Evolutionary conservation across 2,888 invertebrate species (phyloP).

Genomic region (Pterostichus niger): DNA sequence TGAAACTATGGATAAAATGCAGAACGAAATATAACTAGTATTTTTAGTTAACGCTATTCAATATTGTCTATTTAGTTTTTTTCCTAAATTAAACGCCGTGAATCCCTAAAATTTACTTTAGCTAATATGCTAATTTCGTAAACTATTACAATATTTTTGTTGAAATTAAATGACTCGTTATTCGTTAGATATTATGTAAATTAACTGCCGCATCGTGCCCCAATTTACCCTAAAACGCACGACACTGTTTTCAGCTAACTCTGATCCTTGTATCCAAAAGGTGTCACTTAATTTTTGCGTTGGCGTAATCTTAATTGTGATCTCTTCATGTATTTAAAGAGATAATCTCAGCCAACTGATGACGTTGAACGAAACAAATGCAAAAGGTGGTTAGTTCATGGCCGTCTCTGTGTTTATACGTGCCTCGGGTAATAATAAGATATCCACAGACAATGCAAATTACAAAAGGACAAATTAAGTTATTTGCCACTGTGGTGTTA

Average conservation of each 20-base stretch:
- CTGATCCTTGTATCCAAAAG: background rate
- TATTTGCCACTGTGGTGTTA: constrained; percentile 6
- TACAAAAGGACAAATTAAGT: constrained; percentile 46
- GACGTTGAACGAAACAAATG: constrained; percentile 27
- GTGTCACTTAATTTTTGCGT: constrained; percentile 36
- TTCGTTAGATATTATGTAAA: background rate
- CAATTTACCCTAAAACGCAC: background rate
- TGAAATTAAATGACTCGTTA: background rate
- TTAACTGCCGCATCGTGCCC: background rate
- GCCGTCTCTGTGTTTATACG: background rate
- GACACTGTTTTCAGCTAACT: background rate
- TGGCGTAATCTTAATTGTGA: constrained; percentile 20
- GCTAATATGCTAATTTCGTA: too few relatives aligned
- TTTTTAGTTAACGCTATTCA: too few relatives aligned
- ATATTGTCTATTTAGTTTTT: too few relatives aligned
- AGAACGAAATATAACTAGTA: too few relatives aligned
- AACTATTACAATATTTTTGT: background rate
- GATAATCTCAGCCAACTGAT: constrained; percentile 29
- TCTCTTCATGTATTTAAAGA: constrained; percentile 29
- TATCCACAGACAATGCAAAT: constrained; percentile 28
- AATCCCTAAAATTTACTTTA: background rate
- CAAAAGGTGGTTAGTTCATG: constrained; percentile 25
- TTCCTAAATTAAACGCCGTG: too few relatives aligned
- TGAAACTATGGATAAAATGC: too few relatives aligned
- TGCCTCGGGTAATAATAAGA: background rate